Conservation (phyloP, 92 coral and sea anemone species). For the Heteractis magnifica region DNA sequence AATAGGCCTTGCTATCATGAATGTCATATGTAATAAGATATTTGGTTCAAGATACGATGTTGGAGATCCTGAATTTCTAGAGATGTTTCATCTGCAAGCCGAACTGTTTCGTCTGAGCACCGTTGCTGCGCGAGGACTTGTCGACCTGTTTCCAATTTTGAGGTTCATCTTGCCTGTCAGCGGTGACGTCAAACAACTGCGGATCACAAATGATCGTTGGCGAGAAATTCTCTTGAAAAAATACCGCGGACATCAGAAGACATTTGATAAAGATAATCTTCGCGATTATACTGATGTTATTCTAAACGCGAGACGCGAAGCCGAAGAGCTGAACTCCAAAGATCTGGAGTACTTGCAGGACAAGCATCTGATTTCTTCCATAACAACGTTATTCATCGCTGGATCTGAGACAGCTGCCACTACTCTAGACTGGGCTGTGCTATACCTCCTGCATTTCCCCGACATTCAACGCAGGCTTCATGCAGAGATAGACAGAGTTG, state of each 20-base stretch:
- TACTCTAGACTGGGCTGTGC: constrained; percentile 66
- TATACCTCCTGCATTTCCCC: constrained; percentile 66
- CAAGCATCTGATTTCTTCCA: constrained; percentile 39
- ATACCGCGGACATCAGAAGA: constrained; percentile 47
- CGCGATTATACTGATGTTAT: constrained; percentile 73
- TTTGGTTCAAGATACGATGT: constrained; percentile 64
- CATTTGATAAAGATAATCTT: constrained; percentile 47
- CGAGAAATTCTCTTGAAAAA: constrained; percentile 48
- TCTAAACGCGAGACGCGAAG: constrained; percentile 46
- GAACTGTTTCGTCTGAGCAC: constrained; percentile 38
- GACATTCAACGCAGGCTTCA: constrained; percentile 54
- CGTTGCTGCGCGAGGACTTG: constrained; percentile 57
- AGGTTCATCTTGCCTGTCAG: constrained; percentile 45
- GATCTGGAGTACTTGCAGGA: constrained; percentile 34
- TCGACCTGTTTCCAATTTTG: constrained; percentile 71
- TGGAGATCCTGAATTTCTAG: constrained; percentile 46
- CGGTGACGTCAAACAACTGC: constrained; percentile 41
- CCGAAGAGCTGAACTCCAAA: constrained; percentile 32
- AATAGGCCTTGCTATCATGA: constrained; percentile 56
- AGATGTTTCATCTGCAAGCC: constrained; percentile 44
- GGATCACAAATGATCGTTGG: constrained; percentile 42
- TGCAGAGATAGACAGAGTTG: constrained; percentile 37
- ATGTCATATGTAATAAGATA: constrained; percentile 63
- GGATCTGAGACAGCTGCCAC: constrained; percentile 74
- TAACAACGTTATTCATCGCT: constrained; percentile 64